Percentiles rank a stretch among this genome's conserved stretches.
Conservation (phyloP, 2,888 invertebrate genomes). For the Heliconius sara region DNA sequence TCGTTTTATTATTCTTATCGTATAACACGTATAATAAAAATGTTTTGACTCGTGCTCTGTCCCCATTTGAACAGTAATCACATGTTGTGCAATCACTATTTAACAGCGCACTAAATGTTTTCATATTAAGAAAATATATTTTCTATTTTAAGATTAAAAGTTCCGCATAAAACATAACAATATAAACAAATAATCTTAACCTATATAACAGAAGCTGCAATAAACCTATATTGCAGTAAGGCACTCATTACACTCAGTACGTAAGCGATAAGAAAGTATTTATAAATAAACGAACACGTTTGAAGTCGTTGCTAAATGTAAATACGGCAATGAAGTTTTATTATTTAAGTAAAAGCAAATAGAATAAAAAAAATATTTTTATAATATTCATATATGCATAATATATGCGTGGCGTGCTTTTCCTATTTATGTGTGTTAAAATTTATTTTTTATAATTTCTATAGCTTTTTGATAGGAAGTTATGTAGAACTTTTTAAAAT, state of each 20-base stretch:
- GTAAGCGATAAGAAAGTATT: conserved; percentile 44
- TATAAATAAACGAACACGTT: conserved; percentile 35
- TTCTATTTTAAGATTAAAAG: not conserved
- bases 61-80: conserved; percentile 30
- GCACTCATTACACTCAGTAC: conserved; percentile 28
- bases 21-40: conserved; percentile 28
- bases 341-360: not conserved
- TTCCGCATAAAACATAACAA: not conserved
- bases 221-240: conserved; percentile 33
- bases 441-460: no score
- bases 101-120: not conserved
- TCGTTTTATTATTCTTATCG: conserved; percentile 38
- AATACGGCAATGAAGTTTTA: conserved; percentile 20
- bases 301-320: conserved; percentile 28
- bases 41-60: conserved; percentile 23
- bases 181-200: conserved; percentile 23
- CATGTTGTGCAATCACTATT: conserved; percentile 19
- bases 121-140: not conserved
- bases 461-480: no score
- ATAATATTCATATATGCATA: not conserved
- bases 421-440: not conserved
- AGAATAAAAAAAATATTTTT: not conserved
- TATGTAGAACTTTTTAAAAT: no score
- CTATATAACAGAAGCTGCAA: conserved; percentile 31
- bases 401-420: not conserved